These are phyloP conservation scores for Pangasius djambal DNA, from an alignment of 2,797 vertebrate genomes.

Conservation along the genomic window DNA sequence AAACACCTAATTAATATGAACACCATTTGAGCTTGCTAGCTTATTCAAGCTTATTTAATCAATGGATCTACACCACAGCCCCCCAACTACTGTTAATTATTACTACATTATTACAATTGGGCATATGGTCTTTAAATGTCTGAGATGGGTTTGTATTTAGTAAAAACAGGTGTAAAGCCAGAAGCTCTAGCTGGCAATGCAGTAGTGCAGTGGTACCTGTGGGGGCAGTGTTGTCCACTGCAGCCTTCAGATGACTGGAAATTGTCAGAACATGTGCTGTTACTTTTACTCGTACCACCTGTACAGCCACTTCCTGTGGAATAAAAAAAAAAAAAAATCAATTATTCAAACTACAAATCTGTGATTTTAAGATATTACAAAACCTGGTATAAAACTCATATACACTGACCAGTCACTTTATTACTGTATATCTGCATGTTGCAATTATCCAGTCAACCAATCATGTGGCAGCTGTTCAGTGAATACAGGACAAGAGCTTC, in stretches of 20 bases:
- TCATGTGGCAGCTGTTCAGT: background rate
- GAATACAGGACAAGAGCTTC: background rate
- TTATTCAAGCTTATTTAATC: background rate
- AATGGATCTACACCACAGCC: background rate
- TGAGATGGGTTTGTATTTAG: background rate
- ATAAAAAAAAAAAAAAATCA: slow-evolving; percentile 63
- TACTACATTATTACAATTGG: background rate
- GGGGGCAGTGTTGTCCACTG: slow-evolving; percentile 84
- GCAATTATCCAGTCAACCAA: background rate
- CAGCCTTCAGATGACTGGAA: slow-evolving; percentile 73
- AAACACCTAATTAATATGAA: background rate
- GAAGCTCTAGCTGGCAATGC: slow-evolving; percentile 7
- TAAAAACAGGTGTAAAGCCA: background rate
- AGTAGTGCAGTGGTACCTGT: slow-evolving; percentile 77
- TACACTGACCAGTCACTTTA: background rate
- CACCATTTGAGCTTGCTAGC: background rate
- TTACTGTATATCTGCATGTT: background rate
- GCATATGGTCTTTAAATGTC: background rate
- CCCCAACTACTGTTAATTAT: background rate
- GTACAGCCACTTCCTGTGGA: slow-evolving; percentile 79
- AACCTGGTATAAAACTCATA: background rate
- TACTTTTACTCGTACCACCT: slow-evolving; percentile 69
- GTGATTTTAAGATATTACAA: background rate
- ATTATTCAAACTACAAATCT: background rate
- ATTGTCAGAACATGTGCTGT: slow-evolving; percentile 73